A percentile compares a stretch with the other conserved stretches of the same genome.
Conservation (phyloP, 2,113 vertebrate species). For the Hypomesus transpacificus region DNA sequence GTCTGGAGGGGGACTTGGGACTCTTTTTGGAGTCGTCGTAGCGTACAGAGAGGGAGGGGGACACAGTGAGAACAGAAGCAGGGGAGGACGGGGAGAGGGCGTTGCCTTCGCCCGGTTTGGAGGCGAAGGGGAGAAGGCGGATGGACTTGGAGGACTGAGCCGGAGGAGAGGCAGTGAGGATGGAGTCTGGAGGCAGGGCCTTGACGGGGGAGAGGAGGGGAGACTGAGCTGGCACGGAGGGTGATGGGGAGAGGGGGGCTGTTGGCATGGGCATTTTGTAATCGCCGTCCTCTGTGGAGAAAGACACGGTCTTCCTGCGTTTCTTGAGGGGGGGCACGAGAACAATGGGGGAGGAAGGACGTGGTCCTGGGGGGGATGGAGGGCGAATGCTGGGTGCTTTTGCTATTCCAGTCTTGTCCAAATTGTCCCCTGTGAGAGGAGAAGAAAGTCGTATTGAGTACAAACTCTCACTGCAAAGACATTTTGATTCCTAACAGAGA, state of each 20-base stretch:
- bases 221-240: constrained; percentile 12
- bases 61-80: constrained; percentile 57
- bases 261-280: constrained; percentile 38
- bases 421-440: constrained; percentile 42
- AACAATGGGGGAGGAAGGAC: constrained; percentile 72
- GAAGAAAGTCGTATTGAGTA: not conserved
- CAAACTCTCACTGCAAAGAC: not conserved
- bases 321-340: constrained; percentile 87
- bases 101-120: constrained; percentile 68
- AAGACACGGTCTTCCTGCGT: constrained; percentile 86
- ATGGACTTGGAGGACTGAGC: constrained; percentile 54
- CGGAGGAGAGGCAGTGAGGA: constrained; percentile 17
- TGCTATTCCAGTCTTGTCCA: constrained; percentile 25
- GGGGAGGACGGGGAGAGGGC: constrained; percentile 48
- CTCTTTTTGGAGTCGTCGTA: constrained; percentile 61
- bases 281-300: constrained; percentile 75
- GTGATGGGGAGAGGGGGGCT: constrained; percentile 29
- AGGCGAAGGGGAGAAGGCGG: constrained; percentile 74
- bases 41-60: constrained; percentile 63
- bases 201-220: constrained; percentile 38
- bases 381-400: constrained; percentile 43
- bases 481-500: too few relatives aligned
- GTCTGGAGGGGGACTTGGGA: constrained; percentile 58
- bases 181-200: constrained; percentile 40
- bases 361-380: constrained; percentile 56